A percentile compares a stretch with the other conserved stretches of the same genome.
phyloP scores from a whole-genome alignment of 2,888 invertebrate genomes.

The Tachystola acroxantha region DNA sequence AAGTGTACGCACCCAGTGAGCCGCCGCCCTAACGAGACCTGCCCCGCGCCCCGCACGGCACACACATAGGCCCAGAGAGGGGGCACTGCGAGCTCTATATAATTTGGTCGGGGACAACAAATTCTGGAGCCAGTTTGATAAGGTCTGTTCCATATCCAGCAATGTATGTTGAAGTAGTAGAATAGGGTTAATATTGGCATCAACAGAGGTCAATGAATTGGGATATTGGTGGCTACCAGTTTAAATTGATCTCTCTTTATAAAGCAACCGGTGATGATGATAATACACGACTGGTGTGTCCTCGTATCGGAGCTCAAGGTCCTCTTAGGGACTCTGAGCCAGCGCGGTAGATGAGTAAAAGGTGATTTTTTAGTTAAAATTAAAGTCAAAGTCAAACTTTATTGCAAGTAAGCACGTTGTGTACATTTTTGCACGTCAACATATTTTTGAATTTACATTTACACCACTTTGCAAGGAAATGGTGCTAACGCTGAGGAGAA shows the following conservation, averaged over 20 bases:
- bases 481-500: too few species aligned
- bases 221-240: neutral
- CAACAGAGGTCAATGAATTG: neutral
- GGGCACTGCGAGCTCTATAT: neutral
- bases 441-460: too few species aligned
- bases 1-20: conserved; percentile 28
- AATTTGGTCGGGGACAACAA: neutral
- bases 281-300: too few species aligned
- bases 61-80: neutral
- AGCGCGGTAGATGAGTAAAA: too few species aligned
- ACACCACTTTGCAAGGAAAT: too few species aligned
- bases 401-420: too few species aligned
- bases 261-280: too few species aligned
- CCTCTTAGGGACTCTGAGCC: too few species aligned
- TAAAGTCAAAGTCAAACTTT: too few species aligned
- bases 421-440: too few species aligned
- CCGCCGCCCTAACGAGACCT: conserved; percentile 9
- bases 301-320: too few species aligned
- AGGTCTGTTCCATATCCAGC: neutral
- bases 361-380: too few species aligned
- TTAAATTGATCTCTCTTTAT: neutral
- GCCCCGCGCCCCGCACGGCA: neutral
- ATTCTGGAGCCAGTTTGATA: neutral
- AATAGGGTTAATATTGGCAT: neutral
- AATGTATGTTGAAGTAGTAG: neutral